Conservation (phyloP, 2,888 invertebrate genomes). For the Ditylenchus weischeri region DNA sequence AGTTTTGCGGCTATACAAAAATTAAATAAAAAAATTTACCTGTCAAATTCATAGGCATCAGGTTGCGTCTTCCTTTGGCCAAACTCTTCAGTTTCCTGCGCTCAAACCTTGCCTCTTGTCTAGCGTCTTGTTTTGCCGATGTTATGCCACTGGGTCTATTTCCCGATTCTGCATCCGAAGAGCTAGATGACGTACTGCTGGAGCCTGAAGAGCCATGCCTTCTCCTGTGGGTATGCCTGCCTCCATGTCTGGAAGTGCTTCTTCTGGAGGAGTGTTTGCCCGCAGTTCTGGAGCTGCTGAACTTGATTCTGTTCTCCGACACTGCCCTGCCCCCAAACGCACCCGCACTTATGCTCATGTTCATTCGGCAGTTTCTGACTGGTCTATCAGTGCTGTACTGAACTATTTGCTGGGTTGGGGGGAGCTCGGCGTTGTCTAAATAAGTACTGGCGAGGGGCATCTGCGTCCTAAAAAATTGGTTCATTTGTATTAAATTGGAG, state of each 20-base stretch:
- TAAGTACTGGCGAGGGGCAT: constrained; percentile 14
- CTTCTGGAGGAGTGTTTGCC: constrained; percentile 3
- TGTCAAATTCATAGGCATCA: constrained; percentile 51
- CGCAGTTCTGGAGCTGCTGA: background rate
- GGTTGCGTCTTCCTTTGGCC: constrained; percentile 38
- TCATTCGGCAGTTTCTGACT: constrained; percentile 4
- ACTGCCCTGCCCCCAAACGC: too few relatives aligned
- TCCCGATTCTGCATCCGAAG: constrained; percentile 26
- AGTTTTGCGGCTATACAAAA: too few relatives aligned
- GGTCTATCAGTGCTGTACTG: constrained; percentile 1
- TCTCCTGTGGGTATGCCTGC: constrained; percentile 5
- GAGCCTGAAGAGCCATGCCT: constrained; percentile 5
- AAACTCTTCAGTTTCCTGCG: constrained; percentile 37
- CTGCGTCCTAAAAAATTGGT: constrained; percentile 11
- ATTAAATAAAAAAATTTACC: constrained; percentile 15
- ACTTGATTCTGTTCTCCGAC: too few relatives aligned
- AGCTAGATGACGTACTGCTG: constrained; percentile 1
- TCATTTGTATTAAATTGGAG: background rate
- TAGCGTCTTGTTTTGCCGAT: constrained; percentile 25
- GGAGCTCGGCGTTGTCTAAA: constrained; percentile 16
- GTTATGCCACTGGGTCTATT: constrained; percentile 1
- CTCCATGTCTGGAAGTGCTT: background rate
- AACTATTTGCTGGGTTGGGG: background rate
- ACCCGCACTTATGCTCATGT: too few relatives aligned
- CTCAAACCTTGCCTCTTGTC: constrained; percentile 38